Base-by-base conservation (phyloP, 1,140 invertebrate genomes). In the Brachionus paranguensis region DNA sequence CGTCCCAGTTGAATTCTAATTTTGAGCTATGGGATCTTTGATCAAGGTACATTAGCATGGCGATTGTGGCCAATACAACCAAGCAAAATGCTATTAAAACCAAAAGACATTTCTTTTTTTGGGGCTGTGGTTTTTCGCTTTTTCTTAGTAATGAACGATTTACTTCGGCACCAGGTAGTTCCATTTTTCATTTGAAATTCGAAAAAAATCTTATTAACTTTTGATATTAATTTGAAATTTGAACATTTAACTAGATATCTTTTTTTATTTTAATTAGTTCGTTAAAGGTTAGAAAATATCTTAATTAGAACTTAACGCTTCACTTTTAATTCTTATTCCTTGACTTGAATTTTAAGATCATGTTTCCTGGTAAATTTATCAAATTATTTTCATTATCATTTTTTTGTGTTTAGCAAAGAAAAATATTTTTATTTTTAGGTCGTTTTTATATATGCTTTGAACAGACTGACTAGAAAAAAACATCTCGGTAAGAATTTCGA, bases 271-370 rank as follows among this genome's bases (percentile, higher is more conserved):
- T 68, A 68, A 33, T 41, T 33, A 68, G 29, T 68, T 68, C 27
- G 12, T 33, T 68, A 68, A 68, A 68, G 65, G 65, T 68, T 68
- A 68, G 33, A 33, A 33, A 68, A 68, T 29, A 68, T 68, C 65
- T 68, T 68, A 68, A 68, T 68, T 68, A 33, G 27, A 68, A 68
- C 27, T 68, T 41, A 68, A 68, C 65, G 65, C 65, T 68, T 68
- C 27, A 68, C 65, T 68, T 68, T 68, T 68, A 68, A 68, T 60
- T 60, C 53, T 20, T 24, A 60, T 60, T 60, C 20, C 17, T 60
- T 60, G 53, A 10, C 20, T 60, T 60, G 53, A 24, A 20, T 60
- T 60, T 1, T 24, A 60, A 60, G 53, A 60, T 68, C 65, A 68
- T 68, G 65, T 68, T 68, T 68, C 65, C 65, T 68, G 27, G 14